Evolutionary conservation across 2,888 invertebrate genomes (phyloP), one percentile per base, ranked within the genome.

Genomic region (Drosophila anceps): DNA sequence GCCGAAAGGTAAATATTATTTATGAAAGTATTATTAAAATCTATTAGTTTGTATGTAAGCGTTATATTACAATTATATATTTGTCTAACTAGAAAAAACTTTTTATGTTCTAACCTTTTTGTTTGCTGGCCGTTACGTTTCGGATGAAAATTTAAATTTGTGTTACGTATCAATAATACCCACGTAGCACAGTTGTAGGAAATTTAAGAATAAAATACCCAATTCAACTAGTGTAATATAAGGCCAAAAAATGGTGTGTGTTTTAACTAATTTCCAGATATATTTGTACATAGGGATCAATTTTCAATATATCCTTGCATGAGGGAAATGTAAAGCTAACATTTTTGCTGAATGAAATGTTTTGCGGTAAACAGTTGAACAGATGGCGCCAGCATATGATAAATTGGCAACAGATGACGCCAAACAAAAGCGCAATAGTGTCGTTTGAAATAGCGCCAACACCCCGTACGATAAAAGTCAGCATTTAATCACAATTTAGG

Each of bases 291-390:
- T 9, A 29, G 10, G 10, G 0, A 18, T 31, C n/a, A 3, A 43
- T 18, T 8, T 18, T 35, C 0, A 31, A 54, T 1, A 67, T 46
- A 20, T 67, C 39, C 48, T 39, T 33, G 35, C 10, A 8, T 6
- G 4, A 4, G 9, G 4, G 0, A 13, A 12, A 4, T 48, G 33
- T 55, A 8, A 48, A 29, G 6, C 13, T 33, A 13, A 27, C 39
- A 55, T 31, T 29, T 48, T 29, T 55, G 67, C 67, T 67, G 57
- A 68, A 55, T 67, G 13, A 4, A 0, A 20, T 7, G 0, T 13
- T 4, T 4, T n/a, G 35, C 15, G 10, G 27, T 20, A 24, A 44
- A 39, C 18, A 43, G 35, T 1, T 39, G 39, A 27, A 68, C n/a
- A 68, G 58, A 48, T 31, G 43, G 57, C 43, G 43, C 43, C 31